These are phyloP conservation scores for Patagioenas fasciata DNA, from an alignment of 2,113 vertebrate species.

Conservation along the genomic window DNA sequence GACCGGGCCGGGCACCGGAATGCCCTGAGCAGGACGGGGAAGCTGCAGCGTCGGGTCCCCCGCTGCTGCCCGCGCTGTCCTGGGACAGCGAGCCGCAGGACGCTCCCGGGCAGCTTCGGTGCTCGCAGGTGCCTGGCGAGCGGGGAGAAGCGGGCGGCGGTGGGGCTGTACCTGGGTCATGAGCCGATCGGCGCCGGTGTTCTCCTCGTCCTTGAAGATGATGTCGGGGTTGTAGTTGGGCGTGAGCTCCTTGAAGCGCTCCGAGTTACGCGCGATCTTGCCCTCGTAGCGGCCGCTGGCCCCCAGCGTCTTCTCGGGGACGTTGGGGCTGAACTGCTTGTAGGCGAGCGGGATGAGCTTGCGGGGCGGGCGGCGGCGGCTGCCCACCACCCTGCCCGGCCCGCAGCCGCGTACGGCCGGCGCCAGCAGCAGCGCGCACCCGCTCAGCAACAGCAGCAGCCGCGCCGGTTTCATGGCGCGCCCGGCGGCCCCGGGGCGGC, in stretches of 20 bases:
- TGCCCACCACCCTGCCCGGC: slow-evolving; percentile 95
- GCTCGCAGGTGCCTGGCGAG: not conserved
- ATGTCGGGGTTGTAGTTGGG: slow-evolving; percentile 99
- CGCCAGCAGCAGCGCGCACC: slow-evolving; percentile 77
- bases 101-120: not conserved
- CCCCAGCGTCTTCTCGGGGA: slow-evolving; percentile 96
- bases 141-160: slow-evolving; percentile 10
- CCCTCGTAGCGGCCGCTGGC: slow-evolving; percentile 95
- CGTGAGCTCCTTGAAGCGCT: slow-evolving; percentile 95
- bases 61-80: not conserved
- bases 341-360: slow-evolving; percentile 93
- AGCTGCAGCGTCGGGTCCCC: not conserved
- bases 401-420: slow-evolving; percentile 90
- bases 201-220: slow-evolving; percentile 99
- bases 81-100: not conserved
- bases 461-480: slow-evolving; percentile 53
- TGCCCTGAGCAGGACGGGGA: not conserved
- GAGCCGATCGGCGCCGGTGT: slow-evolving; percentile 94
- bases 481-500: too few relatives aligned
- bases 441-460: slow-evolving; percentile 79
- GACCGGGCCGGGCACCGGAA: not conserved
- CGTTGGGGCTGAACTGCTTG: slow-evolving; percentile 93
- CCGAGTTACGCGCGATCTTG: slow-evolving; percentile 92
- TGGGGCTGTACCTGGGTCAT: slow-evolving; percentile 91
- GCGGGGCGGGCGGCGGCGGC: slow-evolving; percentile 87